Base-by-base conservation (phyloP, 2,888 invertebrate species). In the Hydraecia micacea region DNA sequence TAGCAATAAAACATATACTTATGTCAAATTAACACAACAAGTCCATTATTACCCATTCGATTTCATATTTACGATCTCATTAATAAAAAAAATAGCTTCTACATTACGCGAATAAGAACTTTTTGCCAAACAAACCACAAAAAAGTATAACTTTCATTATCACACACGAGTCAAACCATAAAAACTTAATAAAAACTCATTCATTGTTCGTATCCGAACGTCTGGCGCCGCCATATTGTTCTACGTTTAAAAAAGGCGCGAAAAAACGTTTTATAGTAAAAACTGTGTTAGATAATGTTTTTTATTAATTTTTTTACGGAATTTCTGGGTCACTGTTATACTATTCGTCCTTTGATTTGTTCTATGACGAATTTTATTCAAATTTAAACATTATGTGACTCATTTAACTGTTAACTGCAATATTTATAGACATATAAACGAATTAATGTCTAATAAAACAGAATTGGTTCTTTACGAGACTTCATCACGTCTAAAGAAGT, bases 281-380 rank as follows among this genome's bases (percentile, higher is more conserved):
- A 88, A 85, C 81, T 77, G 77, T 82, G 86, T 88, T 87, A 83
- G 84, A 85, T 87, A 84, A 88, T 88, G 88, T 89, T 90, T 91
- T 87, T 88, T 90, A 81, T 75, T 62, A n/a, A 42, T 83, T 86
- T 84, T 88, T 92, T 91, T 92, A 91, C 90, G 79, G 79, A 90
- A 92, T 91, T 72, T 62, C 92, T 95, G 90, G 95, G 95, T 95
- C 95, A 96, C 91, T 92, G 91, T 93, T 93, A 93, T 92, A 93
- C 80, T 88, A 89, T 91, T 90, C 92, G 93, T 95, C 93, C 92
- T 94, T 93, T 91, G 91, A 63, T 91, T 86, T 90, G 92, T 93
- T 91, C 91, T 80, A 75, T 84, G 87, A 85, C 88, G 80, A 89
- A 91, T 92, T 80, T 81, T 86, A 83, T 89, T 90, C 85, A 90